phyloP scores from a whole-genome alignment of 2,888 invertebrate genomes.

The Strigamia transsilvanica region DNA sequence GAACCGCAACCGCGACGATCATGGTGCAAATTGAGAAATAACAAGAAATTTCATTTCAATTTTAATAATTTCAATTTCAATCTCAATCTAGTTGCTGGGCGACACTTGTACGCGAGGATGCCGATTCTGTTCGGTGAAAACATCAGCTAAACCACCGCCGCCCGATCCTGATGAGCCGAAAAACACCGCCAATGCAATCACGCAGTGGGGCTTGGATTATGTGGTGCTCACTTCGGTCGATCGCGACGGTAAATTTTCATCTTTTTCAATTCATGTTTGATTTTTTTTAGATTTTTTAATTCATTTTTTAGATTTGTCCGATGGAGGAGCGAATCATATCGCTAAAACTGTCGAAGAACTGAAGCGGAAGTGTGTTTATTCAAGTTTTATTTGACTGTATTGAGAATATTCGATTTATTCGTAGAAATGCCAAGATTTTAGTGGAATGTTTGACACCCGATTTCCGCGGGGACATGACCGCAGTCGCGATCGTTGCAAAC shows the following conservation, averaged over 20 bases:
- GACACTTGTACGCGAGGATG: conserved; percentile 99
- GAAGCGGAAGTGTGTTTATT: conserved; percentile 62
- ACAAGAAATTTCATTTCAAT: neutral
- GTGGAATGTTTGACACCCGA: conserved; percentile 98
- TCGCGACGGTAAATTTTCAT: conserved; percentile 79
- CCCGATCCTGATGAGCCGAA: conserved; percentile 88
- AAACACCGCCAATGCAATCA: conserved; percentile 91
- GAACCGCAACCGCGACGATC: conserved; percentile 98
- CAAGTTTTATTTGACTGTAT: neutral
- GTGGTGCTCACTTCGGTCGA: conserved; percentile 98
- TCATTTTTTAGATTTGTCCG: conserved; percentile 63
- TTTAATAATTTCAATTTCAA: neutral
- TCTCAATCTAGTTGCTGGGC: conserved; percentile 80
- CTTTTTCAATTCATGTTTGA: neutral
- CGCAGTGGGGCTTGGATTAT: conserved; percentile 95
- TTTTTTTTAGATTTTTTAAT: neutral
- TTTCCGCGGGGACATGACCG: conserved; percentile 82
- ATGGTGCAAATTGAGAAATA: conserved; percentile 74
- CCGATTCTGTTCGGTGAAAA: conserved; percentile 98
- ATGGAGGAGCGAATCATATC: conserved; percentile 68
- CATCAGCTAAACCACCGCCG: conserved; percentile 86
- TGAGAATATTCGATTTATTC: neutral
- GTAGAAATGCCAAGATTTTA: conserved; percentile 69
- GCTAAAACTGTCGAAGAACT: conserved; percentile 66
- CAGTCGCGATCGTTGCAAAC: conserved; percentile 77